These are phyloP conservation scores for Meteorus cinctellus DNA, from an alignment of 2,888 invertebrate genomes.

Conservation along the genomic window DNA sequence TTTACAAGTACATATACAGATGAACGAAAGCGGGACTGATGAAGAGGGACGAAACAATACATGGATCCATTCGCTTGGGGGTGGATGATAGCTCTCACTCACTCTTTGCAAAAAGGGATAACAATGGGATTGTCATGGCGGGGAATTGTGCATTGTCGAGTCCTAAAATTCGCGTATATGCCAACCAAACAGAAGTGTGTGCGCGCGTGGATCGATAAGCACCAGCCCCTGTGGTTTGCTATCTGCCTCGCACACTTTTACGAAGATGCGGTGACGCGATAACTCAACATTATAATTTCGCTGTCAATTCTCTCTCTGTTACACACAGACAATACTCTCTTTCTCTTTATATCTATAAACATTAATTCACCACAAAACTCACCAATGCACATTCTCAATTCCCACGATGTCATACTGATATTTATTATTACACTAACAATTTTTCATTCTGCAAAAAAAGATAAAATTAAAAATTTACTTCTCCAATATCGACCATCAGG, in stretches of 20 bases:
- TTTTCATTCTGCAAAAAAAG: background rate
- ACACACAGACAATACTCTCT: background rate
- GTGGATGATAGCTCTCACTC: slow-evolving; percentile 3
- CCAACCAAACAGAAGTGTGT: slow-evolving; percentile 19
- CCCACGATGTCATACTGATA: background rate
- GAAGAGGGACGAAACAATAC: slow-evolving; percentile 7
- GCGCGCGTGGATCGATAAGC: slow-evolving; percentile 58
- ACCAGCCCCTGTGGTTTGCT: background rate
- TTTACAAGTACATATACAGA: background rate
- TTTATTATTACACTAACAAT: background rate
- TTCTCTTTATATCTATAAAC: background rate
- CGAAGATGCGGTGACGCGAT: slow-evolving; percentile 61
- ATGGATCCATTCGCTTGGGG: background rate
- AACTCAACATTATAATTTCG: slow-evolving; percentile 45
- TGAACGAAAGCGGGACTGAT: slow-evolving; percentile 6
- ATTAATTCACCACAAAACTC: background rate
- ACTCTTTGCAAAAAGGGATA: slow-evolving; percentile 28
- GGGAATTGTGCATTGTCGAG: slow-evolving; percentile 53
- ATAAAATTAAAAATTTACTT: background rate
- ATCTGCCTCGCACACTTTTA: slow-evolving; percentile 7
- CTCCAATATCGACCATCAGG: background rate
- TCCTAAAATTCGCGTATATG: slow-evolving; percentile 56
- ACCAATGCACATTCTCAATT: background rate
- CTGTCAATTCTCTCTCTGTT: background rate
- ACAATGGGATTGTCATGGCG: slow-evolving; percentile 30